These are phyloP conservation scores for Pelobates fuscus DNA, from an alignment of 2,113 vertebrate species.

Conservation along the genomic window DNA sequence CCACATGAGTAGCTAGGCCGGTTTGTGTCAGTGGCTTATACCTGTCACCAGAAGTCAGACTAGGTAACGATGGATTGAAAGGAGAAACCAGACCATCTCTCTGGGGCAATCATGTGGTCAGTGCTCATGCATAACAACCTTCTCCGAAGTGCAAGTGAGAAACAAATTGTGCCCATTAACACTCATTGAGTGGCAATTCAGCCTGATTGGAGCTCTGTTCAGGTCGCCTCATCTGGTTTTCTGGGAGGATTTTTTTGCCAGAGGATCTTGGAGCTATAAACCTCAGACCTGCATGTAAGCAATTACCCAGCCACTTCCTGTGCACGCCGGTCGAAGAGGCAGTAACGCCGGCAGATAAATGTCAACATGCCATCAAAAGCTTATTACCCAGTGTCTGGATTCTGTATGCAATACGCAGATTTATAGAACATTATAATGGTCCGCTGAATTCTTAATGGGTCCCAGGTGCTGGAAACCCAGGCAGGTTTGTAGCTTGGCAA, in stretches of 20 bases:
- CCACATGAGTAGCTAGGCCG: not conserved
- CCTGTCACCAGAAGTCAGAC: not conserved
- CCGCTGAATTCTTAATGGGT: slow-evolving; percentile 36
- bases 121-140: slow-evolving; percentile 35
- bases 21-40: not conserved
- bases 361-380: slow-evolving; percentile 41
- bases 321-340: slow-evolving; percentile 24
- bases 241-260: slow-evolving; percentile 20
- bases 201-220: slow-evolving; percentile 21
- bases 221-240: slow-evolving; percentile 8
- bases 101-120: slow-evolving; percentile 23
- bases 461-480: slow-evolving; percentile 33
- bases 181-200: slow-evolving; percentile 29
- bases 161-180: slow-evolving; percentile 42
- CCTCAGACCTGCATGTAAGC: slow-evolving; percentile 45
- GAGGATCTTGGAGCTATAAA: slow-evolving; percentile 22
- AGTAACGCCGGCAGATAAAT: slow-evolving; percentile 42
- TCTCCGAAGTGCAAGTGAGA: slow-evolving; percentile 37
- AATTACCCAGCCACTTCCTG: slow-evolving; percentile 19
- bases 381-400: slow-evolving; percentile 35
- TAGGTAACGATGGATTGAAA: not conserved
- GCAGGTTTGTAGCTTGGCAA: not conserved
- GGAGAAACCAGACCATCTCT: not conserved
- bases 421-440: slow-evolving; percentile 37
- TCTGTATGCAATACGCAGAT: slow-evolving; percentile 24